Evolutionary conservation across 2,888 invertebrate genomes (phyloP).

Genomic region (Escarpia spicata): DNA sequence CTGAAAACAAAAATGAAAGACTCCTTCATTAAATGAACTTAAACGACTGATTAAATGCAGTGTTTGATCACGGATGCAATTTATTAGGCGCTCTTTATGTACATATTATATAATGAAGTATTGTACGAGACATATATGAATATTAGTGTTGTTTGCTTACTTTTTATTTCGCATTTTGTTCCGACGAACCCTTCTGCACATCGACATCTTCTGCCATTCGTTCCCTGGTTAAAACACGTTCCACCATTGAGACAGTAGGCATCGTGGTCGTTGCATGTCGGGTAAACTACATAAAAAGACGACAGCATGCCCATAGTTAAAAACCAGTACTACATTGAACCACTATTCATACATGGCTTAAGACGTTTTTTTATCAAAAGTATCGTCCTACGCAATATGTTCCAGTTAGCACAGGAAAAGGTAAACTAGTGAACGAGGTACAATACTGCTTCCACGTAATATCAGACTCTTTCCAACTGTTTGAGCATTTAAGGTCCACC

Average conservation of each 20-base stretch:
- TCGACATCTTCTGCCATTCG: slow-evolving; percentile 86
- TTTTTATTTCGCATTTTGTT: neutral
- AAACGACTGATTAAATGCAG: neutral
- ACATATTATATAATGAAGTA: neutral
- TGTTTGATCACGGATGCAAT: neutral
- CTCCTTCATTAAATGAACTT: neutral
- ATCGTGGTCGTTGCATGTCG: neutral
- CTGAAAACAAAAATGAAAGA: neutral
- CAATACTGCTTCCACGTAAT: no score
- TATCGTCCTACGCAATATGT: no score
- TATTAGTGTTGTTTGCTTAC: neutral
- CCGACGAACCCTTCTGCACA: slow-evolving; percentile 73
- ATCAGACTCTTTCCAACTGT: no score
- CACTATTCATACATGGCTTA: neutral
- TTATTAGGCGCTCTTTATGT: neutral
- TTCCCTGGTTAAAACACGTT: slow-evolving; percentile 85
- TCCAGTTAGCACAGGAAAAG: no score
- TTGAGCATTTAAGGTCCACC: neutral
- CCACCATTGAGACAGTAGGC: slow-evolving; percentile 82
- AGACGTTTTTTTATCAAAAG: neutral
- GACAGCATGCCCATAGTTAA: neutral
- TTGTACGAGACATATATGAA: neutral
- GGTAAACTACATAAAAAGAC: neutral
- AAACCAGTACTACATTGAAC: neutral
- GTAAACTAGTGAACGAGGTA: no score